Evolutionary conservation across 2,797 vertebrate species (phyloP).

Genomic region (Anguilla megastoma): DNA sequence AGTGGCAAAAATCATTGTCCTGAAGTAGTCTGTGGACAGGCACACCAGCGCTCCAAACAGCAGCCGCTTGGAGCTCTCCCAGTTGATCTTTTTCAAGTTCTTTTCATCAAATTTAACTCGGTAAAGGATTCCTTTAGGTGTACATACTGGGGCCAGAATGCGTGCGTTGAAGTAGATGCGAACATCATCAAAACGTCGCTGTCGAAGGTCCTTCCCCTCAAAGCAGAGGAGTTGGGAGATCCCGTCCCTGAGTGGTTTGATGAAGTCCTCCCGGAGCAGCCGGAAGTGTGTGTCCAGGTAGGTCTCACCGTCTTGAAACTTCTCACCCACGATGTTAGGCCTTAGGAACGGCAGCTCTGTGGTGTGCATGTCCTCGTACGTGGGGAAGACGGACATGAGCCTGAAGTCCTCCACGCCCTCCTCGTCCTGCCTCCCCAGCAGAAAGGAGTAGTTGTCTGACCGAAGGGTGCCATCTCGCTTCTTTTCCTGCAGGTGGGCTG

Average conservation of each 20-base stretch:
- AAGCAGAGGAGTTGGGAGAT: slow-evolving; percentile 44
- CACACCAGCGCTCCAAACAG: slow-evolving; percentile 51
- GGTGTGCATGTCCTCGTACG: slow-evolving; percentile 44
- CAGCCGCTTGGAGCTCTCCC: slow-evolving; percentile 50
- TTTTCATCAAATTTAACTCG: slow-evolving; percentile 39
- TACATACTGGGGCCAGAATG: slow-evolving; percentile 41
- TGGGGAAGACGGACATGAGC: slow-evolving; percentile 50
- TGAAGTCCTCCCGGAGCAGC: slow-evolving; percentile 51
- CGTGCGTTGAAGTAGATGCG: slow-evolving; percentile 44
- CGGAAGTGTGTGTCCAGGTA: slow-evolving; percentile 56
- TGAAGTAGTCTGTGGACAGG: slow-evolving; percentile 50
- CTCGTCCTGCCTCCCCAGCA: slow-evolving; percentile 25
- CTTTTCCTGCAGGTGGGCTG: slow-evolving; percentile 40
- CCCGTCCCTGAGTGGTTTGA: slow-evolving; percentile 52
- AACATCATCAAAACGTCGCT: slow-evolving; percentile 42
- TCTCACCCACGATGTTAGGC: slow-evolving; percentile 45
- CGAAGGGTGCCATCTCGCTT: slow-evolving; percentile 41
- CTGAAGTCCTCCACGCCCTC: slow-evolving; percentile 39
- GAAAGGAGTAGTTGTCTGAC: slow-evolving; percentile 47
- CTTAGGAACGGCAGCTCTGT: slow-evolving; percentile 42
- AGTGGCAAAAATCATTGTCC: slow-evolving; percentile 52
- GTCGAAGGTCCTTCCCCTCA: slow-evolving; percentile 21
- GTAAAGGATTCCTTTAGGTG: slow-evolving; percentile 46
- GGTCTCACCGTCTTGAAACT: slow-evolving; percentile 43
- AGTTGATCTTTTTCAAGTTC: slow-evolving; percentile 39